Conservation (phyloP, 2,797 vertebrate genomes). For the Argyrosomus regius region DNA sequence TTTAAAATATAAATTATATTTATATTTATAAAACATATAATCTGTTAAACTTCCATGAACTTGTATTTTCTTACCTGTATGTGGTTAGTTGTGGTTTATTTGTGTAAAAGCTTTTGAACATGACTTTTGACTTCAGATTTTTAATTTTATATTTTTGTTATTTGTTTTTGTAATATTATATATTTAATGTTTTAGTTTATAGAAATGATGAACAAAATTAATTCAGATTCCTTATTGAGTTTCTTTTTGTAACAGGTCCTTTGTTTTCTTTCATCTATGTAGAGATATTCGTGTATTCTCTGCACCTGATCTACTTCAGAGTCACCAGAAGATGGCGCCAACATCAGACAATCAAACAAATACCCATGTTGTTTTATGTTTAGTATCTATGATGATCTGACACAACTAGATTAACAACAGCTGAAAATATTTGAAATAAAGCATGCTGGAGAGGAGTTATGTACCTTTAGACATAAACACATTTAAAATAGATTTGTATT, state of each 20-base stretch:
- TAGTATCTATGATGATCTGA: not conserved
- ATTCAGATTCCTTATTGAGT: not conserved
- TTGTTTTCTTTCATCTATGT: not conserved
- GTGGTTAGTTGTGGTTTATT: no score
- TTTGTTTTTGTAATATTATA: no score
- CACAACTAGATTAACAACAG: no score
- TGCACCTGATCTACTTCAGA: not conserved
- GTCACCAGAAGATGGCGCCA: conserved; percentile 21
- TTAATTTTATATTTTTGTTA: no score
- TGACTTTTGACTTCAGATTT: no score
- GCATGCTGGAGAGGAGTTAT: not conserved
- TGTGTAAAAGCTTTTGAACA: no score
- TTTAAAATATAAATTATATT: no score
- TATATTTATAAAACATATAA: no score
- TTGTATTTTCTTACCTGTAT: no score
- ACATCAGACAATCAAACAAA: not conserved
- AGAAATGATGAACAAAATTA: not conserved
- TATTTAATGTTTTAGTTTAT: no score
- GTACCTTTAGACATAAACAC: not conserved
- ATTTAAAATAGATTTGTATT: not conserved
- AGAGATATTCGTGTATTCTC: not conserved
- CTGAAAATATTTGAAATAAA: not conserved
- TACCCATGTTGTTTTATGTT: no score
- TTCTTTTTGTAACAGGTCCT: not conserved
- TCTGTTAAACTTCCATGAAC: no score